phyloP scores from a whole-genome alignment of 2,888 invertebrate species.

The Diaprepes abbreviatus region DNA sequence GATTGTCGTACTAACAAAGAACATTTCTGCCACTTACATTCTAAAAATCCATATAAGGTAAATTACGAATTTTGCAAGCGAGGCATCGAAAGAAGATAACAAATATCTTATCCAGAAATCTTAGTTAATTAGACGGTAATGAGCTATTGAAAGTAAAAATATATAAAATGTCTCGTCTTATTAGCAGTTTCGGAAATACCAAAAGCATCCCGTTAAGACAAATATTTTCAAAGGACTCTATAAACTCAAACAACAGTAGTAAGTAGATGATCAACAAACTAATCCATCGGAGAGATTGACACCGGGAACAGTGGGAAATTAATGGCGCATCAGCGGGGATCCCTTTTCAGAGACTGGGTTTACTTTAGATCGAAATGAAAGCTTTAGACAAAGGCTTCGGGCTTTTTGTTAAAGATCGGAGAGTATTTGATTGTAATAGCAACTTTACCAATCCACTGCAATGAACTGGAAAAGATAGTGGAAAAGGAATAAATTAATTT shows the following conservation, averaged over 20 bases:
- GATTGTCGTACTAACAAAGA: no score
- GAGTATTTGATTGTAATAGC: neutral
- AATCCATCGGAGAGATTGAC: constrained; percentile 13
- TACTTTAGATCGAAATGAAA: constrained; percentile 11
- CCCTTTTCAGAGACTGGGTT: constrained; percentile 14
- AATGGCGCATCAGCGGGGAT: constrained; percentile 13
- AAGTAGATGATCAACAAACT: constrained; percentile 7
- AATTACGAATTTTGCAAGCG: no score
- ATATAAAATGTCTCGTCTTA: no score
- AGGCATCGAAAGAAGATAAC: no score
- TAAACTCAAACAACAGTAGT: constrained; percentile 9
- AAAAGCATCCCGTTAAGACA: neutral
- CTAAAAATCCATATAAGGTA: no score
- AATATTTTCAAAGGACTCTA: neutral
- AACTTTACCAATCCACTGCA: constrained; percentile 4
- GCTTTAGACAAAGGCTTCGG: constrained; percentile 4
- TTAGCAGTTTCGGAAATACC: no score
- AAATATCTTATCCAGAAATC: no score
- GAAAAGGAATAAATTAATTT: constrained; percentile 13
- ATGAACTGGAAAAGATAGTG: neutral
- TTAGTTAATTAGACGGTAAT: no score
- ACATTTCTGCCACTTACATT: no score
- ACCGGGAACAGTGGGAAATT: constrained; percentile 16
- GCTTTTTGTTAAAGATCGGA: constrained; percentile 15
- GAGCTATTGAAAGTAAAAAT: no score